Evolutionary conservation across 2,888 invertebrate genomes (phyloP), one percentile per base, ranked within the genome.

Genomic region (Tipula vernalis): DNA sequence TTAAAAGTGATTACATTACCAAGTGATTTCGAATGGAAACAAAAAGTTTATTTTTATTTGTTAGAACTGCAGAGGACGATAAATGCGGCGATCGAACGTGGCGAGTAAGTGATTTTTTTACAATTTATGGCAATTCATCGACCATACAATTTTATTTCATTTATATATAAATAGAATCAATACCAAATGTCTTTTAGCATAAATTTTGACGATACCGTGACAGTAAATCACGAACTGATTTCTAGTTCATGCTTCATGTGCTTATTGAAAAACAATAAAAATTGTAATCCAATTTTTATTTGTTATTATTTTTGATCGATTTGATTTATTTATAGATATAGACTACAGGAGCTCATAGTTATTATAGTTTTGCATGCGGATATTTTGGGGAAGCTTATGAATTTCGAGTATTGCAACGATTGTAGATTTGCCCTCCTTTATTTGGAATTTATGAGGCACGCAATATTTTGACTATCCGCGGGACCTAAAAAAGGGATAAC

Each of bases 21-120:
- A 42, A 94, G 94, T 89, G 93, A 94, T 89, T 91, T 91, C 85
- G 92, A 92, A 39, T 94, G 94, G 93, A 91, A 93, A 87, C 92
- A 93, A 85, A 92, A 92, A 87, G 93, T 93, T 88, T 94, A 94
- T 89, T 93, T 92, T 88, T 91, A 92, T 87, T 90, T 94, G 15
- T 91, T 94, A 36, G 93, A 94, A 87, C 90, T 92, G 5, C 94
- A 94, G 89, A 92, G 93, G 41, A 90, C 91, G 86, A 90, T 92
- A 47, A 93, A 93, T 87, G 90, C 90, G 2, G 89, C 90, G 36
- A 87, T 89, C 8, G 90, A 90, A 87, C 89, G 88, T 57, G 90
- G 89, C 71, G 87, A 90, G 88, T 91, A 88, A 89, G 90, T 90
- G 86, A 87, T 86, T 85, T 47, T 86, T 85, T 47, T 8, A 28